A percentile compares a stretch with the other conserved stretches of the same genome.
Conservation (phyloP, 37 sponge, comb jelly and placozoan genomes). For the Cladorhizidae sp. region DNA sequence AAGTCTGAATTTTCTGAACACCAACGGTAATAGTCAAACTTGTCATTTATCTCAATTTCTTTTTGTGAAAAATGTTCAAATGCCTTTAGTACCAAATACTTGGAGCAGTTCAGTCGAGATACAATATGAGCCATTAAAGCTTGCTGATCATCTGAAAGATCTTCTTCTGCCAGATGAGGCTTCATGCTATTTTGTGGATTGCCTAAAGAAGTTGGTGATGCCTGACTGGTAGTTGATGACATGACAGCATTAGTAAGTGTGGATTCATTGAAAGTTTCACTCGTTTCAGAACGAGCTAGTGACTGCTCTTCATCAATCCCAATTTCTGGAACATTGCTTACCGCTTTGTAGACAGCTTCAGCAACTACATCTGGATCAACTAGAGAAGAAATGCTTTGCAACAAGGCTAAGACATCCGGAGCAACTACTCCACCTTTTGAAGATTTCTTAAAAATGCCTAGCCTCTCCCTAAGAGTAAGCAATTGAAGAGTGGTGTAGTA, state of each 20-base stretch:
- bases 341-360: slow-evolving; percentile 26
- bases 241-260: too few relatives aligned
- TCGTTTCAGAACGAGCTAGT: not conserved
- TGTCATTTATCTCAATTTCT: not conserved
- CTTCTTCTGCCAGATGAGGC: slow-evolving; percentile 9
- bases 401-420: slow-evolving; percentile 23
- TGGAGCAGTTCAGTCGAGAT: not conserved
- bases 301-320: not conserved
- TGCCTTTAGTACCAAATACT: slow-evolving; percentile 14
- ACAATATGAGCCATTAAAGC: not conserved
- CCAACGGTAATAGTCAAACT: slow-evolving; percentile 32
- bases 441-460: slow-evolving; percentile 17
- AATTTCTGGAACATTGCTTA: not conserved
- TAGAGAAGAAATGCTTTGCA: slow-evolving; percentile 45
- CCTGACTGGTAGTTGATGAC: not conserved
- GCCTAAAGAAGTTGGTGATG: not conserved
- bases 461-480: slow-evolving; percentile 40
- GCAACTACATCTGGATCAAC: slow-evolving; percentile 5
- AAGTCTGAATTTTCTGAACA: slow-evolving; percentile 14
- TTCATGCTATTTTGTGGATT: not conserved
- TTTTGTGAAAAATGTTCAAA: slow-evolving; percentile 11
- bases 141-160: slow-evolving; percentile 18
- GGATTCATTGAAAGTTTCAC: too few relatives aligned
- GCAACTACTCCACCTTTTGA: not conserved
- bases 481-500: slow-evolving; percentile 78